Evolutionary conservation across 64 coral and sea anemone species (phyloP).

Genomic region (Montipora efflorescens): DNA sequence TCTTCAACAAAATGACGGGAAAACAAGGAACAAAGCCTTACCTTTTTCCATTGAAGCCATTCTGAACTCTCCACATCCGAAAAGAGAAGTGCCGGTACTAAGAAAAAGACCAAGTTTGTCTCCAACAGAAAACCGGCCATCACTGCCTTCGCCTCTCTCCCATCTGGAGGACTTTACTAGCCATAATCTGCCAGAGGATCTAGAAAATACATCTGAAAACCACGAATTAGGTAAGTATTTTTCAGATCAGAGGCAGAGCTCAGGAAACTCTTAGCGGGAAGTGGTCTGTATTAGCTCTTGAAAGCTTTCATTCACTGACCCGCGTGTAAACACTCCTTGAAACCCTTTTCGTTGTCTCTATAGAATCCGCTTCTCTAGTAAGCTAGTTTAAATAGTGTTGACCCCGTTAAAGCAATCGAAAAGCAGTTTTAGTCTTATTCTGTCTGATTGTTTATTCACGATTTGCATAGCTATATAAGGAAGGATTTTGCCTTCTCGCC

Average conservation of each 20-base stretch:
- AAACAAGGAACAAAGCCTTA: conserved; percentile 62
- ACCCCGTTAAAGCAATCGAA: conserved; percentile 43
- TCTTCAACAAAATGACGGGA: conserved; percentile 11
- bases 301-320: not conserved
- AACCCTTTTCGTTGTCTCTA: conserved; percentile 8
- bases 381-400: conserved; percentile 21
- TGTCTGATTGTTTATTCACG: conserved; percentile 23
- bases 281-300: conserved; percentile 18
- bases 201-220: not conserved
- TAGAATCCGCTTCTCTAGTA: conserved; percentile 9
- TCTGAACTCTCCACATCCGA: conserved; percentile 87
- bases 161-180: conserved; percentile 74
- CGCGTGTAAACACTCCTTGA: conserved; percentile 13
- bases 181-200: conserved; percentile 40
- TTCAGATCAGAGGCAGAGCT: not conserved
- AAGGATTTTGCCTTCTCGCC: not conserved
- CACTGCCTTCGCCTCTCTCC: conserved; percentile 6
- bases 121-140: not conserved
- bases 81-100: conserved; percentile 35
- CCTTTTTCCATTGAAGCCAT: conserved; percentile 96
- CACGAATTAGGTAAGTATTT: conserved; percentile 36
- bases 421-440: conserved; percentile 17
- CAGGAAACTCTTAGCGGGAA: conserved; percentile 28
- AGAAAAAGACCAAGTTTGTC: not conserved
- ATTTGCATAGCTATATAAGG: conserved; percentile 40